These are phyloP conservation scores for Dysmachus trigonus DNA, from an alignment of 2,888 invertebrate genomes.

Conservation along the genomic window DNA sequence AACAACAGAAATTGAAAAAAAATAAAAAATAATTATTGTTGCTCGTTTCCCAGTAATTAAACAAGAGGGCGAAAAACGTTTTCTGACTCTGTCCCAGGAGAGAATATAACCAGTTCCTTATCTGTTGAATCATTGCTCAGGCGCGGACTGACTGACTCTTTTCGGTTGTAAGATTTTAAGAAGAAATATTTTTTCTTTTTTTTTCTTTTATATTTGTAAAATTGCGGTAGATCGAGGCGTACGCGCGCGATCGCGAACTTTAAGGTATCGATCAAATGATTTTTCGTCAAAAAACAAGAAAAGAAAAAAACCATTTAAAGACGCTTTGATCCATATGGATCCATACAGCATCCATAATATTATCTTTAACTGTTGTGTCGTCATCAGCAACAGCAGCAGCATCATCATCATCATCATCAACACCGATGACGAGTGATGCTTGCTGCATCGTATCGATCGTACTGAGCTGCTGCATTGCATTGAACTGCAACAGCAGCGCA, in stretches of 20 bases:
- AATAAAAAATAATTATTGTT: background rate
- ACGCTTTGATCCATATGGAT: background rate
- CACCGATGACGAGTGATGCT: background rate
- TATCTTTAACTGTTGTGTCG: background rate
- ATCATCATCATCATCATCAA: background rate
- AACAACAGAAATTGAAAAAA: background rate
- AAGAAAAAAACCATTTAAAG: background rate
- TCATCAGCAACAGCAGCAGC: background rate
- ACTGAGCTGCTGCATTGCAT: too few relatives aligned
- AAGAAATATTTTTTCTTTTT: background rate
- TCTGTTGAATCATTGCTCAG: slow-evolving; percentile 26
- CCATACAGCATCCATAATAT: background rate
- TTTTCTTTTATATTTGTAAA: background rate
- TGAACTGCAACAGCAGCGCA: background rate
- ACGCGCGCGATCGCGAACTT: background rate
- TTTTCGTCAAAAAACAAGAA: background rate
- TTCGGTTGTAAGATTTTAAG: background rate
- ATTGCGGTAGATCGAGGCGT: background rate
- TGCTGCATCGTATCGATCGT: background rate
- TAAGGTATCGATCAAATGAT: slow-evolving; percentile 11
- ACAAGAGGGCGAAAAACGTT: slow-evolving; percentile 18
- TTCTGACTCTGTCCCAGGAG: background rate
- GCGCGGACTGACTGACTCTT: background rate
- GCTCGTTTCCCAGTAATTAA: slow-evolving; percentile 34
- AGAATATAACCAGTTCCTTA: slow-evolving; percentile 18